phyloP scores from a whole-genome alignment of 1,140 invertebrate species.

The Ladona fulva region DNA sequence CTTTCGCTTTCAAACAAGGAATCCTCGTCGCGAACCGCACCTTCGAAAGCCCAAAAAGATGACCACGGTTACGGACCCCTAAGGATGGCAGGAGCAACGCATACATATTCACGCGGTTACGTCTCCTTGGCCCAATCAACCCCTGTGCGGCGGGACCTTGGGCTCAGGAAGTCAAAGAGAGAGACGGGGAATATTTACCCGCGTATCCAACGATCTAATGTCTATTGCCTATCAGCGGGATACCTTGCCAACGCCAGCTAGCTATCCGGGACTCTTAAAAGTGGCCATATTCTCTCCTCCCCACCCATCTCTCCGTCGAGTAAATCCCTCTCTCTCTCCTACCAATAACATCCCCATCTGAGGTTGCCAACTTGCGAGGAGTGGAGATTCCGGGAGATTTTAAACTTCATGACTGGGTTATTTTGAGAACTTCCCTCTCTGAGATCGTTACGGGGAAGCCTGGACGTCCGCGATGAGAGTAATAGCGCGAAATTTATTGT shows the following conservation, averaged over 20 bases:
- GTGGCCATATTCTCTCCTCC: neutral
- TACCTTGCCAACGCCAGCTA: neutral
- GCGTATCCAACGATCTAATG: conserved; percentile 9
- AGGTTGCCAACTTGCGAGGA: no score
- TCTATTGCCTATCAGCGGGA: conserved; percentile 2
- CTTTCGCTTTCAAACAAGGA: no score
- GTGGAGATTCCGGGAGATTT: no score
- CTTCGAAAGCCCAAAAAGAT: no score
- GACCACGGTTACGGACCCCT: no score
- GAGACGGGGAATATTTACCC: conserved; percentile 3
- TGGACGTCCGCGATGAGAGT: no score
- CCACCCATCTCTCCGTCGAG: neutral
- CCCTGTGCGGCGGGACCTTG: neutral
- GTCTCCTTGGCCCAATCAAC: neutral
- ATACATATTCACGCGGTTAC: neutral
- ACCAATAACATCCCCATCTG: neutral
- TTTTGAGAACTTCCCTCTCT: no score
- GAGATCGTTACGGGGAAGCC: no score
- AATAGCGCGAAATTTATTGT: no score
- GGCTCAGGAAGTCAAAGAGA: neutral
- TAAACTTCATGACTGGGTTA: no score
- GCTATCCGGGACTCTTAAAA: neutral
- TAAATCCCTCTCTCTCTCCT: neutral
- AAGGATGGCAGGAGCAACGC: no score
- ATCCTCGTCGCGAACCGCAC: no score